These are phyloP conservation scores for Urocitellus parryii DNA, from an alignment of 2,113 vertebrate species.

Conservation along the genomic window DNA sequence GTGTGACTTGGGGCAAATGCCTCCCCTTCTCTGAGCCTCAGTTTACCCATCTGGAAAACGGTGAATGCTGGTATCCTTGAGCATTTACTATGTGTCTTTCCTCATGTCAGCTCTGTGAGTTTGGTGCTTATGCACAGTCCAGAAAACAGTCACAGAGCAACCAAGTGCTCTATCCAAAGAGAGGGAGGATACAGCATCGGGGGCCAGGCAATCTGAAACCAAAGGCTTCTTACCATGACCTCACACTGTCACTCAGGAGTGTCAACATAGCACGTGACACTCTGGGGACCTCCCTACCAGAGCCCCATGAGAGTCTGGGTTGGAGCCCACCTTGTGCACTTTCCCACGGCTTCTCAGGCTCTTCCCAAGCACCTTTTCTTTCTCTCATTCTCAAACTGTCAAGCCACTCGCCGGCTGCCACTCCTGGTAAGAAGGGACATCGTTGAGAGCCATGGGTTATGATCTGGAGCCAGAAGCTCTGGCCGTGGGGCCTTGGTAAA, in stretches of 20 bases:
- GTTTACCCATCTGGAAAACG: neutral
- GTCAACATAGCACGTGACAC: neutral
- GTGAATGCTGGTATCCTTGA: neutral
- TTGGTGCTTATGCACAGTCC: neutral
- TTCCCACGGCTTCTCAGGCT: neutral
- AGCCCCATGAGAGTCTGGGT: neutral
- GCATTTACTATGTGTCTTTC: neutral
- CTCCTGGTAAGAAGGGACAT: neutral
- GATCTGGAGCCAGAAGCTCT: neutral
- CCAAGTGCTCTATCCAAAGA: neutral
- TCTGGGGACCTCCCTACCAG: neutral
- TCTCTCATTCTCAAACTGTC: neutral
- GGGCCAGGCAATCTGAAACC: neutral
- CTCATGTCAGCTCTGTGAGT: neutral
- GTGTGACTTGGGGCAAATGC: neutral
- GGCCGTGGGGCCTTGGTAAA: neutral
- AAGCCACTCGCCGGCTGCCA: neutral
- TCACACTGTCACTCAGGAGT: accelerated
- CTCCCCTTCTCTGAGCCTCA: neutral
- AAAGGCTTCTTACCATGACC: neutral
- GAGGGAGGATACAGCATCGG: neutral
- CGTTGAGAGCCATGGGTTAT: neutral
- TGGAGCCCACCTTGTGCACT: neutral
- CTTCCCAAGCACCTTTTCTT: neutral
- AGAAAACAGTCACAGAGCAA: neutral